Conservation (phyloP, 2,888 invertebrate species). For the Orthosia gracilis region DNA sequence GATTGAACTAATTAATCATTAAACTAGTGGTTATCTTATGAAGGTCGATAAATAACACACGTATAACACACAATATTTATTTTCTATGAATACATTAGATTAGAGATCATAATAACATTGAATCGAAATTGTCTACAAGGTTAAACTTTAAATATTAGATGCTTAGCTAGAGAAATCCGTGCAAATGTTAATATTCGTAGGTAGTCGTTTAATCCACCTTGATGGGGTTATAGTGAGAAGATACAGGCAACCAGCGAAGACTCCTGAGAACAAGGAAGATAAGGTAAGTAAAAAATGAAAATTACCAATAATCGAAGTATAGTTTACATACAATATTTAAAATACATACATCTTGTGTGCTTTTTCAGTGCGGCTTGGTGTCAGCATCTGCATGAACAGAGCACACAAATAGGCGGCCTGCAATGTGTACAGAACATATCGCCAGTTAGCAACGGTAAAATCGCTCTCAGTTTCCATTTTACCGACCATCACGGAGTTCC, state of each 20-base stretch:
- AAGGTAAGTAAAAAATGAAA: conserved; percentile 5
- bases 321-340: not conserved
- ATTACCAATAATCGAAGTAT: not conserved
- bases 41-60: conserved; percentile 26
- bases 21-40: not conserved
- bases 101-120: conserved; percentile 64
- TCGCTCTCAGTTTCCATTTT: conserved; percentile 49
- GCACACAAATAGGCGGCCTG: conserved; percentile 82
- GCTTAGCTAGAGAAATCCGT: conserved; percentile 10
- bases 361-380: conserved; percentile 67
- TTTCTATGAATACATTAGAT: conserved; percentile 63
- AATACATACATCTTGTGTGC: conserved; percentile 66
- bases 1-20: not conserved
- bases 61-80: conserved; percentile 68
- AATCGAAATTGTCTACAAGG: conserved; percentile 67
- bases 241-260: conserved; percentile 70
- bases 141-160: conserved; percentile 47
- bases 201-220: conserved; percentile 77
- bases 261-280: conserved; percentile 72
- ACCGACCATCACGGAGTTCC: conserved; percentile 5
- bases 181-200: not conserved
- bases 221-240: conserved; percentile 69
- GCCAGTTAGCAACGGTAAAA: conserved; percentile 72
- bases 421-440: conserved; percentile 80
- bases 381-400: conserved; percentile 75